A percentile compares a stretch with the other conserved stretches of the same genome.
Conservation (phyloP, 1,140 invertebrate genomes). For the Penaeus vannamei region DNA sequence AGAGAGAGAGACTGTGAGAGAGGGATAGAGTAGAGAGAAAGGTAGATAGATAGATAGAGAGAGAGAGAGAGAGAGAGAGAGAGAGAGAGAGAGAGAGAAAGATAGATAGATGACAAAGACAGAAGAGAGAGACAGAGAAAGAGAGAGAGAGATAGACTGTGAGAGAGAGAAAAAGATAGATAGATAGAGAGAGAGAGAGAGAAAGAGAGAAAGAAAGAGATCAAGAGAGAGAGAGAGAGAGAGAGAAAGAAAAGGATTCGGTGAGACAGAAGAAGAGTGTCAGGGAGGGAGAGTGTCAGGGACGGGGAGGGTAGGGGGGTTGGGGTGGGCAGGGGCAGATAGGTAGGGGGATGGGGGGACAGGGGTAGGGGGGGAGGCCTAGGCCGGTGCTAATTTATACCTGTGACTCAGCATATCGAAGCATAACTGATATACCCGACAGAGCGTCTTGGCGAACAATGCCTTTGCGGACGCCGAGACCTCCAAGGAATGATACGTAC, state of each 20-base stretch:
- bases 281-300: not conserved
- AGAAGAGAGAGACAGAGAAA: not conserved
- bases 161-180: not conserved
- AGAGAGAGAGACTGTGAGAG: conserved; percentile 23
- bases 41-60: not conserved
- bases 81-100: not conserved
- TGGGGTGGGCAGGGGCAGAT: not conserved
- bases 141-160: conserved; percentile 4
- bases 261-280: not conserved
- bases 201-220: not conserved
- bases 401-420: not conserved
- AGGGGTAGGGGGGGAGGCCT: not conserved
- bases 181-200: not conserved
- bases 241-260: not conserved
- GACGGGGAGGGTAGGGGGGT: not conserved
- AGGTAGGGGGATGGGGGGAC: not conserved
- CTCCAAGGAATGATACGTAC: too few species aligned
- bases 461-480: too few species aligned
- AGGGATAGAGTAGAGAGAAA: not conserved
- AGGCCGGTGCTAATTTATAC: not conserved
- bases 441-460: too few species aligned
- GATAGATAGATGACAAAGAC: too few species aligned
- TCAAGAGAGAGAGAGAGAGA: not conserved
- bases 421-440: too few species aligned
- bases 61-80: too few species aligned